Conservation (phyloP, 2,888 invertebrate genomes). For the Athalia circularis region DNA sequence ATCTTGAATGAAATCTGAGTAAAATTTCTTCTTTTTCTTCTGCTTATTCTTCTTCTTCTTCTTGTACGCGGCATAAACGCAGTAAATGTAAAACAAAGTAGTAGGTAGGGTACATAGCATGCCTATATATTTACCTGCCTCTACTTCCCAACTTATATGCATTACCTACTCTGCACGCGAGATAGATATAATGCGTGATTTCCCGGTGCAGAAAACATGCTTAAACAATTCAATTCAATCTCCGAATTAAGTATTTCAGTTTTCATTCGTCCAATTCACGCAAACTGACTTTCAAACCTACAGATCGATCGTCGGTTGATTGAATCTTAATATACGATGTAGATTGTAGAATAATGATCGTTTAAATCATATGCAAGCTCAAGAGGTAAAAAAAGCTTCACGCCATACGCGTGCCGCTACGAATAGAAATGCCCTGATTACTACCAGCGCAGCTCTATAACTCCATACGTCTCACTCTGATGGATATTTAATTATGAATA, state of each 20-base stretch:
- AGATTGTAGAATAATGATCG: slow-evolving; percentile 11
- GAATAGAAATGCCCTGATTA: slow-evolving; percentile 45
- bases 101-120: background rate
- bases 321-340: slow-evolving; percentile 18
- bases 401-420: slow-evolving; percentile 12
- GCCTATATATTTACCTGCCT: background rate
- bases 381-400: background rate
- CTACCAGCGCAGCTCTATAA: background rate
- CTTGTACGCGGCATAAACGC: background rate
- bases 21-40: slow-evolving; percentile 6
- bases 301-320: slow-evolving; percentile 28
- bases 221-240: no score
- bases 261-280: no score
- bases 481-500: slow-evolving; percentile 47
- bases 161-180: background rate
- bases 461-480: slow-evolving; percentile 39
- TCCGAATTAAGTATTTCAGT: no score
- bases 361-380: slow-evolving; percentile 27
- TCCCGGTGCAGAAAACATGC: no score
- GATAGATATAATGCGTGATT: background rate
- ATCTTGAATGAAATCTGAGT: slow-evolving; percentile 36
- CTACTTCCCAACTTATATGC: background rate
- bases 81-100: slow-evolving; percentile 23
- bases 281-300: background rate
- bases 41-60: background rate